Evolutionary conservation across 2,797 vertebrate genomes (phyloP).

Genomic region (Eospalax fontanierii): DNA sequence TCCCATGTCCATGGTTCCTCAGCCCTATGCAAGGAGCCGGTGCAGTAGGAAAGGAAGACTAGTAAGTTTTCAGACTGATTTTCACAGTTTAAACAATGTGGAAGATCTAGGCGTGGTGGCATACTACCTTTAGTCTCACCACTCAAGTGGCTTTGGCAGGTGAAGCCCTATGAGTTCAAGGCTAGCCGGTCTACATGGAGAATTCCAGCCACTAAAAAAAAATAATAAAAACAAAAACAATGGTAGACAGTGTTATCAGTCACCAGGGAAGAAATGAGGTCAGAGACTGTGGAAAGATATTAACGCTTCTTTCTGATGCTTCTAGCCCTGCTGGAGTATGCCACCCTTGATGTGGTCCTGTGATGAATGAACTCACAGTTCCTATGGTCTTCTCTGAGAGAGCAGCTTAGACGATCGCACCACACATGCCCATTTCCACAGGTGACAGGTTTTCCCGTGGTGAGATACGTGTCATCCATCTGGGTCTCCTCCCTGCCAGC

Average conservation of each 20-base stretch:
- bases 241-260: no score
- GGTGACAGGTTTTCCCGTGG: conserved; percentile 47
- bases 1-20: background rate
- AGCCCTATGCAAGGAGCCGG: background rate
- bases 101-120: background rate
- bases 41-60: background rate
- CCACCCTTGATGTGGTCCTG: background rate
- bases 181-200: no score
- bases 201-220: no score
- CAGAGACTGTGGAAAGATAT: background rate
- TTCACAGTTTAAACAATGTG: background rate
- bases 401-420: no score
- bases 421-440: conserved; percentile 68
- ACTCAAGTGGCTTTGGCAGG: no score
- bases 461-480: background rate
- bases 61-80: background rate
- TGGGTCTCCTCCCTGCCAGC: background rate
- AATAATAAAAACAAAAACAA: no score
- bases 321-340: background rate
- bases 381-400: background rate
- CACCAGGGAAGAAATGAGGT: background rate
- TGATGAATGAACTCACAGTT: background rate
- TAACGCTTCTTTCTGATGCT: conserved; percentile 53
- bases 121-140: no score
- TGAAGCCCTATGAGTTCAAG: no score